Evolutionary conservation across 2,797 vertebrate species (phyloP).

Genomic region (Phoebastria nigripes): DNA sequence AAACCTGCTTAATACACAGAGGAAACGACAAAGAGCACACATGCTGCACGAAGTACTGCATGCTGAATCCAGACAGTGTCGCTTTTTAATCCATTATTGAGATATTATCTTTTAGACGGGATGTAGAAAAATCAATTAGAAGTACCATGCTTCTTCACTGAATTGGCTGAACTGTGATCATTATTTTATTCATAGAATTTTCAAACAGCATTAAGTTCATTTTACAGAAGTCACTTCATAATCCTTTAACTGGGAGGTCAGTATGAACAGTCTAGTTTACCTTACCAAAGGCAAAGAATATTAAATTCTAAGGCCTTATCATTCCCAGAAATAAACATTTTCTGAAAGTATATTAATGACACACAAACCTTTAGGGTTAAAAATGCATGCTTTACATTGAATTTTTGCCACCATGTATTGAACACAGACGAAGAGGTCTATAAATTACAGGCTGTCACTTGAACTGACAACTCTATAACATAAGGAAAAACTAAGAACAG

Average conservation of each 20-base stretch:
- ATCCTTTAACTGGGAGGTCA: not conserved
- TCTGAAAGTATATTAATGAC: not conserved
- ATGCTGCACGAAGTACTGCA: not conserved
- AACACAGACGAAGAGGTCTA: not conserved
- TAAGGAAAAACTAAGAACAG: not conserved
- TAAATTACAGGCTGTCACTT: not conserved
- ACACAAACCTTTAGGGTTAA: not conserved
- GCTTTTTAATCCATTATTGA: not conserved
- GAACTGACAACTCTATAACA: not conserved
- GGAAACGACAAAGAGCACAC: rapidly evolving
- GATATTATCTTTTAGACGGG: not conserved
- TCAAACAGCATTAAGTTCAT: not conserved
- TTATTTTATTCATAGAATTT: not conserved
- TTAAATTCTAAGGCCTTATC: not conserved
- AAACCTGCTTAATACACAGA: rapidly evolving
- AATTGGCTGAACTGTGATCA: not conserved
- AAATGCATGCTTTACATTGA: not conserved
- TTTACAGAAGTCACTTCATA: not conserved
- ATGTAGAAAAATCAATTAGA: not conserved
- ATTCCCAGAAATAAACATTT: not conserved
- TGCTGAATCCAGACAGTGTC: rapidly evolving
- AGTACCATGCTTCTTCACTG: not conserved
- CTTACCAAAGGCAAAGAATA: not conserved
- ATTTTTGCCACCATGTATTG: not conserved
- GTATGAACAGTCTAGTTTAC: not conserved